phyloP scores from a whole-genome alignment of 2,888 invertebrate genomes.

The Catonia carolina region DNA sequence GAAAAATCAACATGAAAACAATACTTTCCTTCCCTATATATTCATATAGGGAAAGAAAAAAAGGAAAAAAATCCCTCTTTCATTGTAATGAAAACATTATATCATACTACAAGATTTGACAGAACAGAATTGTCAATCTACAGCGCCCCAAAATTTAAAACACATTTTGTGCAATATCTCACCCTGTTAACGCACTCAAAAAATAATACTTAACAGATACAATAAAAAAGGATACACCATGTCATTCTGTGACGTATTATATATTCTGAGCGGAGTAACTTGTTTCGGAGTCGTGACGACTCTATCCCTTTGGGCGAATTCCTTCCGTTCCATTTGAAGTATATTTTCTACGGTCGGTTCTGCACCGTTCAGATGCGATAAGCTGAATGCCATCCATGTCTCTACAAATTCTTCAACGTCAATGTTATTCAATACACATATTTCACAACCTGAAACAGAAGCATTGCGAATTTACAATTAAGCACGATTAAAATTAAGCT shows the following conservation, averaged over 20 bases:
- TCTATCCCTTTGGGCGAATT: conserved; percentile 49
- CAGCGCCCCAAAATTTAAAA: no score
- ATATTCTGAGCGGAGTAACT: conserved; percentile 7
- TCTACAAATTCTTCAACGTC: conserved; percentile 62
- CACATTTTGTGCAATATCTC: no score
- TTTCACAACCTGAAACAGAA: conserved; percentile 49
- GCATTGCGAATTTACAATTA: no score
- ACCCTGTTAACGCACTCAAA: conserved; percentile 1
- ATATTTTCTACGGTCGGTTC: conserved; percentile 55
- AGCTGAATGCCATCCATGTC: conserved; percentile 71
- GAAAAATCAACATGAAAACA: no score
- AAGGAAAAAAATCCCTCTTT: no score
- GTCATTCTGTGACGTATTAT: conserved; percentile 31
- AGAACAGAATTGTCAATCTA: no score
- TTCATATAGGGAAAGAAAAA: no score
- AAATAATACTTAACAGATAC: neutral
- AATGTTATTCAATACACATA: conserved; percentile 57
- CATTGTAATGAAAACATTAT: no score
- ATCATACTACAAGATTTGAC: no score
- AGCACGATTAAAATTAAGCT: no score
- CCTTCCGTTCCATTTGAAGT: conserved; percentile 57
- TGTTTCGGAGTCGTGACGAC: conserved; percentile 5
- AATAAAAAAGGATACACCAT: conserved; percentile 36
- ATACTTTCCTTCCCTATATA: no score
- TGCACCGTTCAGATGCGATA: conserved; percentile 56